These are phyloP conservation scores for Penelope pileata DNA, from an alignment of 2,113 vertebrate species.

Conservation along the genomic window DNA sequence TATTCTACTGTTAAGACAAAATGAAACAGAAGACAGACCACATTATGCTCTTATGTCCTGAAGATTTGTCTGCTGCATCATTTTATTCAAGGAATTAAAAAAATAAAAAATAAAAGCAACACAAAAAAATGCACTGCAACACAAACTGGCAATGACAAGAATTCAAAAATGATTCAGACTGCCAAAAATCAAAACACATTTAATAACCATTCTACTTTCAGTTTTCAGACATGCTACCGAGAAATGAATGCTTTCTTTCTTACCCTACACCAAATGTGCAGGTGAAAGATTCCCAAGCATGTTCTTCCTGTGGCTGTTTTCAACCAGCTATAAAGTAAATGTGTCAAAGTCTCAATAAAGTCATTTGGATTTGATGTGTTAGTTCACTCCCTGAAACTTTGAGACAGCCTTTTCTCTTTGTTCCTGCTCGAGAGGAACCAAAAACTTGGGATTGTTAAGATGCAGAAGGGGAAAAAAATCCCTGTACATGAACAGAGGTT, in stretches of 20 bases:
- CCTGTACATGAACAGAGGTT: background rate
- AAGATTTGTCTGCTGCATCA: constrained; percentile 2
- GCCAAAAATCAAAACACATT: constrained; percentile 32
- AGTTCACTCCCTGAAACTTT: background rate
- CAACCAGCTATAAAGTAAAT: constrained; percentile 21
- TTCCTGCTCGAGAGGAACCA: background rate
- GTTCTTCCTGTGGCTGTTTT: constrained; percentile 11
- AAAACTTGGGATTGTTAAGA: background rate
- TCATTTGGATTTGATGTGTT: background rate
- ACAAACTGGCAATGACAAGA: constrained; percentile 8
- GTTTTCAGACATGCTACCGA: constrained; percentile 22
- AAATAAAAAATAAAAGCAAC: background rate
- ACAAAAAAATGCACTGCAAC: background rate
- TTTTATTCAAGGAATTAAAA: background rate
- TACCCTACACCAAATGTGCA: background rate
- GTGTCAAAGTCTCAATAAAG: background rate
- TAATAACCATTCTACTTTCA: constrained; percentile 43
- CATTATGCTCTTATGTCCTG: background rate
- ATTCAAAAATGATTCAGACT: constrained; percentile 27
- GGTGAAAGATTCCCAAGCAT: constrained; percentile 49
- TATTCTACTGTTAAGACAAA: background rate
- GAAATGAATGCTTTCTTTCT: constrained; percentile 38
- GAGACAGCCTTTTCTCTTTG: background rate
- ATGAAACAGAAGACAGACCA: constrained; percentile 9
- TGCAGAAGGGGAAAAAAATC: background rate